These are phyloP conservation scores for Amorpha juglandis DNA, from an alignment of 2,888 invertebrate genomes.

Conservation along the genomic window DNA sequence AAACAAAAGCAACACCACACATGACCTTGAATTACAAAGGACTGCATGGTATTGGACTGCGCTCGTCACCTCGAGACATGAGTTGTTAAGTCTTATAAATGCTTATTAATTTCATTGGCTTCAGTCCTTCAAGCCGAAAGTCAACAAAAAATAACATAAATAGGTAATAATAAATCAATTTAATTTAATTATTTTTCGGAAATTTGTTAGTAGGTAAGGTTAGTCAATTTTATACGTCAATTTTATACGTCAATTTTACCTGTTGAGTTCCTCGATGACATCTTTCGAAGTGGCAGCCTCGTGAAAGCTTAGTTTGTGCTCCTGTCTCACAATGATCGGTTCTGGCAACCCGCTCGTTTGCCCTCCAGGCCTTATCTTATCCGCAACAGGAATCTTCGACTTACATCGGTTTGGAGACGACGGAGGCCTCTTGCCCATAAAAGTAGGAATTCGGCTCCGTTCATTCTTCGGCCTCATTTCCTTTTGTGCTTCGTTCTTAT, in stretches of 20 bases:
- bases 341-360: conserved; percentile 54
- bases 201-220: too few relatives aligned
- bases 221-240: not conserved
- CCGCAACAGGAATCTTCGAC: conserved; percentile 77
- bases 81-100: too few relatives aligned
- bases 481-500: conserved; percentile 73
- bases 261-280: conserved; percentile 89
- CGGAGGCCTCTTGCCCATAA: conserved; percentile 78
- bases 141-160: too few relatives aligned
- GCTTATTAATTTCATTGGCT: too few relatives aligned
- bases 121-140: too few relatives aligned
- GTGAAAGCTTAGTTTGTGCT: conserved; percentile 88
- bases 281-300: conserved; percentile 90
- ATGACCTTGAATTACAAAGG: too few relatives aligned
- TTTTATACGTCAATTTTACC: conserved; percentile 55
- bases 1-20: too few relatives aligned
- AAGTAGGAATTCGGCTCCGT: conserved; percentile 83
- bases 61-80: too few relatives aligned
- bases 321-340: conserved; percentile 78
- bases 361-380: conserved; percentile 50
- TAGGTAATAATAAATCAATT: too few relatives aligned
- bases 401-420: conserved; percentile 69
- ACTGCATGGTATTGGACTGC: too few relatives aligned
- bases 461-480: conserved; percentile 75
- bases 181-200: too few relatives aligned